These are phyloP conservation scores for Sclerodermus sp. DNA, from an alignment of 2,888 invertebrate genomes.

Conservation along the genomic window DNA sequence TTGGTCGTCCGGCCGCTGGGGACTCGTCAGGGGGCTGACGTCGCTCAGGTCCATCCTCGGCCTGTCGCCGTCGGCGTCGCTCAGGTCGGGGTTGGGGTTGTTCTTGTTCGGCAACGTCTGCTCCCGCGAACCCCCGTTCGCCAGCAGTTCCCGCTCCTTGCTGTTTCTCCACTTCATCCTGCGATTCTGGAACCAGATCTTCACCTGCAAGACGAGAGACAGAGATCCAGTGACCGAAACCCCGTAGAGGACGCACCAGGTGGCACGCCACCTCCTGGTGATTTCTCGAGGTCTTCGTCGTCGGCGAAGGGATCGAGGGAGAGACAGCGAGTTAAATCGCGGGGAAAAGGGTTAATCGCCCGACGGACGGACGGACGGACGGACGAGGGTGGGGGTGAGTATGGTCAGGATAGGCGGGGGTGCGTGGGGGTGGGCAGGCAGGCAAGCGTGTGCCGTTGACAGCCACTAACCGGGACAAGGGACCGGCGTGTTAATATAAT, in stretches of 20 bases:
- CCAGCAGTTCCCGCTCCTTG: slow-evolving; percentile 91
- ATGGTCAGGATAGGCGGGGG: neutral
- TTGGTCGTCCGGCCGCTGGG: slow-evolving; percentile 54
- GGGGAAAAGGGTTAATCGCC: slow-evolving; percentile 16
- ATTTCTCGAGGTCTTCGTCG: too few relatives aligned
- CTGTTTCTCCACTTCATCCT: slow-evolving; percentile 99
- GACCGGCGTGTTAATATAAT: too few relatives aligned
- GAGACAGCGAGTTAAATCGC: neutral
- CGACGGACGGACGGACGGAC: neutral
- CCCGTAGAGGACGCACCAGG: too few relatives aligned
- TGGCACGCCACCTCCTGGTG: too few relatives aligned
- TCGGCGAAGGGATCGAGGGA: too few relatives aligned
- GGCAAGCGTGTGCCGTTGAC: slow-evolving; percentile 10
- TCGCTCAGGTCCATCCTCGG: slow-evolving; percentile 67
- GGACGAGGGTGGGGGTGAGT: neutral
- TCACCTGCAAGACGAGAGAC: slow-evolving; percentile 65
- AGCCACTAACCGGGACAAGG: slow-evolving; percentile 1
- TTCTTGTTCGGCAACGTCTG: slow-evolving; percentile 96
- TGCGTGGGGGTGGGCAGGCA: slow-evolving; percentile 4
- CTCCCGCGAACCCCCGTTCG: slow-evolving; percentile 90
- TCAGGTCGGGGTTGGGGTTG: slow-evolving; percentile 93
- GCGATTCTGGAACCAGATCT: slow-evolving; percentile 95
- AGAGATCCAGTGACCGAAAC: neutral
- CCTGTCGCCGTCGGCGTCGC: slow-evolving; percentile 84
- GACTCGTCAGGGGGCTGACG: slow-evolving; percentile 51